Conservation (phyloP, 1,140 invertebrate genomes). For the Macrobrachium rosenbergii region DNA sequence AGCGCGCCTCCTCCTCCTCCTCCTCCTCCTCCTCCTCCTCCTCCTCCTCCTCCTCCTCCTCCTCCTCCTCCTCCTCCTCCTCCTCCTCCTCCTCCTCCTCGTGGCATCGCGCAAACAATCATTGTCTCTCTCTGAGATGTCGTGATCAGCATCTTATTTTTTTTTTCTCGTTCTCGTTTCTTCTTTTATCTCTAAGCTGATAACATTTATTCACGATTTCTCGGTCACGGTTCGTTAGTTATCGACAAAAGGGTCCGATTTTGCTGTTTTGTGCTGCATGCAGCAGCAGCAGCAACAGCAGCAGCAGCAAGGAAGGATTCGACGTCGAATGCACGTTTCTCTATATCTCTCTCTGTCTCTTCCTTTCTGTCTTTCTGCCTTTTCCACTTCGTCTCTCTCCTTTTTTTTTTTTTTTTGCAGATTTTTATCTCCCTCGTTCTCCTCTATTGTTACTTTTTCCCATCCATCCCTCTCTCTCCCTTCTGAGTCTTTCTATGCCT, state of each 20-base stretch:
- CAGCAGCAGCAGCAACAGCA: too few species aligned
- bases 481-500: too few species aligned
- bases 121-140: too few species aligned
- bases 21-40: neutral
- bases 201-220: slow-evolving; percentile 17
- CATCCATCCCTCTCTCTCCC: too few species aligned
- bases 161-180: neutral
- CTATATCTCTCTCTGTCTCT: neutral
- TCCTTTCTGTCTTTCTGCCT: neutral
- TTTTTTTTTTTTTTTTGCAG: neutral
- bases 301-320: too few species aligned
- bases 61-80: neutral
- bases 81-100: neutral
- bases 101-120: too few species aligned
- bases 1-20: neutral
- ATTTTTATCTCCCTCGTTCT: too few species aligned
- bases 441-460: too few species aligned
- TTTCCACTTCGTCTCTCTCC: neutral
- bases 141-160: too few species aligned
- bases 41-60: neutral
- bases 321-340: too few species aligned
- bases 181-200: neutral
- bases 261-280: neutral
- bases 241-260: slow-evolving; percentile 9
- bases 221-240: slow-evolving; percentile 16